phyloP scores from a whole-genome alignment of 2,113 vertebrate genomes.

The Jacana jacana region DNA sequence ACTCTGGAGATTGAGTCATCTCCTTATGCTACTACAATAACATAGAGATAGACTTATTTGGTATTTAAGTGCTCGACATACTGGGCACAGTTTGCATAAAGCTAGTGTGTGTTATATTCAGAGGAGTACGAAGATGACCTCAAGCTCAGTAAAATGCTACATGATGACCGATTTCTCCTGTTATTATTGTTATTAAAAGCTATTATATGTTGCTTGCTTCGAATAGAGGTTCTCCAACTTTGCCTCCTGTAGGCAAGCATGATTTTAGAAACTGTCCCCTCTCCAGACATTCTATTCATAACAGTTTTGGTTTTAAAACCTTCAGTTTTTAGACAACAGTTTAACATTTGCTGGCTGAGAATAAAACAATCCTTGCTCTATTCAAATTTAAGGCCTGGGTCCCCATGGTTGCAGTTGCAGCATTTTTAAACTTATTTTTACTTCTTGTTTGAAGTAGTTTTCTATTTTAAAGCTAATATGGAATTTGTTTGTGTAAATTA shows the following conservation, averaged over 20 bases:
- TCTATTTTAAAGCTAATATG: slow-evolving; percentile 43
- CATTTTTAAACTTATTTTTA: background rate
- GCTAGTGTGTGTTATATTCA: slow-evolving; percentile 29
- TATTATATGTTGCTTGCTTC: background rate
- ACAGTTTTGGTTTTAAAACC: background rate
- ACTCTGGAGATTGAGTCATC: slow-evolving; percentile 1
- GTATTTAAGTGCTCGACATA: slow-evolving; percentile 28
- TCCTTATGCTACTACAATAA: background rate
- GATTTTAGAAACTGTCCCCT: background rate
- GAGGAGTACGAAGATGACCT: slow-evolving; percentile 26
- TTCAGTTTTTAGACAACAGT: background rate
- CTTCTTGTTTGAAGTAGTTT: slow-evolving; percentile 16
- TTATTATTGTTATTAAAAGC: slow-evolving; percentile 15
- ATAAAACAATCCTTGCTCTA: slow-evolving; percentile 6
- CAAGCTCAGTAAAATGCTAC: slow-evolving; percentile 53
- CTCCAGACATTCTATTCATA: background rate
- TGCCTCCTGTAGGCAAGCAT: background rate
- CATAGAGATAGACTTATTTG: slow-evolving; percentile 36
- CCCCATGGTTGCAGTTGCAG: slow-evolving; percentile 1
- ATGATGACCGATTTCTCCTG: slow-evolving; percentile 6
- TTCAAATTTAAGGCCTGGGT: slow-evolving; percentile 25
- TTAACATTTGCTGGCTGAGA: slow-evolving; percentile 24
- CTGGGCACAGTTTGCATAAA: slow-evolving; percentile 39
- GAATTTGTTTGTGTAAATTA: slow-evolving; percentile 18
- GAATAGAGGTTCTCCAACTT: background rate